These are phyloP conservation scores for Hafferia zeledoni DNA, from an alignment of 2,797 vertebrate species.

Conservation along the genomic window DNA sequence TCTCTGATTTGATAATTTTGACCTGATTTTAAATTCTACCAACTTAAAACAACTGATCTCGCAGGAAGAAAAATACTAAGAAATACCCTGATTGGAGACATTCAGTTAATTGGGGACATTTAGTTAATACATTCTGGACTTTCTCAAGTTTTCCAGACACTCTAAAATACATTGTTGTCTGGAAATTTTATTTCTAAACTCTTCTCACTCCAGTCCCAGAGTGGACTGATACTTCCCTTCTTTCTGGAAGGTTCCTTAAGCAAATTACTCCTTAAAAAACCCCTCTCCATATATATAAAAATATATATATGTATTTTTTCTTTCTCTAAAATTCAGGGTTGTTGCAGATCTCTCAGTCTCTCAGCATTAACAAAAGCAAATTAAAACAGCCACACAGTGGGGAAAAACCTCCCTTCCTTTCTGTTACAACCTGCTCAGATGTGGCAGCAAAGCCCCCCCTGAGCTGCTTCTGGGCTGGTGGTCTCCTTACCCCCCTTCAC, in stretches of 20 bases:
- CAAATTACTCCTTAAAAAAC: neutral
- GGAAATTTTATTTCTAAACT: neutral
- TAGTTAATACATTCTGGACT: neutral
- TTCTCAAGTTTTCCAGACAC: neutral
- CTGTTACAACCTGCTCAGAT: rapidly evolving
- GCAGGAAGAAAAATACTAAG: neutral
- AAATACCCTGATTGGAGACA: neutral
- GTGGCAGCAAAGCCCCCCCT: rapidly evolving
- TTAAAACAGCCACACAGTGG: rapidly evolving
- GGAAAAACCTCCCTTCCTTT: too few relatives aligned
- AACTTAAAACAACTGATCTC: neutral
- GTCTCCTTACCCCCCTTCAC: constrained; percentile 88
- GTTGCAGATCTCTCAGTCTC: neutral
- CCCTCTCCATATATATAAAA: neutral
- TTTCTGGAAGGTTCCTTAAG: neutral
- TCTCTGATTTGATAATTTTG: rapidly evolving
- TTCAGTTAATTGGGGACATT: neutral
- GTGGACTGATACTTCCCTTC: neutral
- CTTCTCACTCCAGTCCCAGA: neutral
- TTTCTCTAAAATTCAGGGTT: neutral
- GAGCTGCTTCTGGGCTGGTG: neutral
- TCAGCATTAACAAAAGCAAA: neutral
- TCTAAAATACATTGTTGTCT: neutral
- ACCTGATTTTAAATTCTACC: neutral
- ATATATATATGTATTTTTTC: too few relatives aligned